A percentile compares a stretch with the other conserved stretches of the same genome.
Evolutionary conservation across 2,113 vertebrate species (phyloP).

Genomic region (Chaetura pelagica): DNA sequence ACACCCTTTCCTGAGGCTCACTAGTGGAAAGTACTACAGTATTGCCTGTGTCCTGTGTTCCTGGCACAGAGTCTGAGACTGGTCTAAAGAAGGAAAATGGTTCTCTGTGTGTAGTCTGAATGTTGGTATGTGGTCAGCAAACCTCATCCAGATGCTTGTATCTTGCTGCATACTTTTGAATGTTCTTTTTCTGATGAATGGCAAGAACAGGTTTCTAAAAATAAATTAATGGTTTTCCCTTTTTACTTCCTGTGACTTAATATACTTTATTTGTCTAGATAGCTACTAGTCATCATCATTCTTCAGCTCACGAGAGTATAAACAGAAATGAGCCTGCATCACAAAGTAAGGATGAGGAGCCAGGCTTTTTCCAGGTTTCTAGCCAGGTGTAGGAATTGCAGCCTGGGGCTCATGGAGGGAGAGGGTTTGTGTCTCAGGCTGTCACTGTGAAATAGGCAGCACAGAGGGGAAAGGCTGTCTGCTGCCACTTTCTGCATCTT

Average conservation of each 20-base stretch:
- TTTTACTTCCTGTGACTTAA: slow-evolving; percentile 65
- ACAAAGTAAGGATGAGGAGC: slow-evolving; percentile 5
- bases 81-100: slow-evolving; percentile 49
- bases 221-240: slow-evolving; percentile 66
- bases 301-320: slow-evolving; percentile 9
- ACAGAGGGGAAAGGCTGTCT: background rate
- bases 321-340: slow-evolving; percentile 27
- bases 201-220: slow-evolving; percentile 76
- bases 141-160: slow-evolving; percentile 60
- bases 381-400: background rate
- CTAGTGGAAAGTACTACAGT: background rate
- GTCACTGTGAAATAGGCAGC: background rate
- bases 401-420: accelerated
- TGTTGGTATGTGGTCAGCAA: slow-evolving; percentile 51
- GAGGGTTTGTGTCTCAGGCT: background rate
- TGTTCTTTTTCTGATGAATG: slow-evolving; percentile 73
- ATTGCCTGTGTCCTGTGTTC: background rate
- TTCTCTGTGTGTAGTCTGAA: slow-evolving; percentile 33
- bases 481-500: background rate
- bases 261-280: slow-evolving; percentile 58
- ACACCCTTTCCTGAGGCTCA: background rate
- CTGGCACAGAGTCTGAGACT: slow-evolving; percentile 12
- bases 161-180: slow-evolving; percentile 58
- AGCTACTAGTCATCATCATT: slow-evolving; percentile 31
- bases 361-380: slow-evolving; percentile 30